Evolutionary conservation across 2,888 invertebrate species (phyloP).

Genomic region (Parnassius smintheus): DNA sequence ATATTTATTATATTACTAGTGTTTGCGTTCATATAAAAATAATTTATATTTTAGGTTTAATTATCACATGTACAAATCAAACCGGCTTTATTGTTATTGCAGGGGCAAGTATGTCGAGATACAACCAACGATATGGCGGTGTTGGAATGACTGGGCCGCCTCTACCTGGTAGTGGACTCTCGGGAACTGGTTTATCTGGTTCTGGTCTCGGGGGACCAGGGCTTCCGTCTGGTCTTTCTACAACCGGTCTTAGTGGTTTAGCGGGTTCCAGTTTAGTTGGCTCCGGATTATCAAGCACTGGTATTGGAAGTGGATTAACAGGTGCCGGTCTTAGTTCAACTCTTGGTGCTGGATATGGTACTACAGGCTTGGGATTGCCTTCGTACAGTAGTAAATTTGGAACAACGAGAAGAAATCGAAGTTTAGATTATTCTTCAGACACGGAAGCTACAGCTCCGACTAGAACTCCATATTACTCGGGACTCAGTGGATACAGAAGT

Average conservation of each 20-base stretch:
- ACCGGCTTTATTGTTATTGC: conserved; percentile 31
- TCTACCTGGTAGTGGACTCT: conserved; percentile 53
- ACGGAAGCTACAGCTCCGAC: conserved; percentile 95
- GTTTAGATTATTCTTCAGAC: conserved; percentile 96
- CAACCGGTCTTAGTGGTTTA: conserved; percentile 70
- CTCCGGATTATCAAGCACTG: conserved; percentile 63
- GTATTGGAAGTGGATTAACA: conserved; percentile 61
- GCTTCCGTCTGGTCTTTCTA: conserved; percentile 67
- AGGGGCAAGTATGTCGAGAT: conserved; percentile 82
- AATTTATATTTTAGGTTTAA: too few species aligned
- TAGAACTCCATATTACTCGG: conserved; percentile 87
- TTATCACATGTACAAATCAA: background rate
- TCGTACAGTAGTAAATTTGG: conserved; percentile 79
- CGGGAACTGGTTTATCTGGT: conserved; percentile 45
- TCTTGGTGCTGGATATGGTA: conserved; percentile 65
- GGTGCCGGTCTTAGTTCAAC: conserved; percentile 65
- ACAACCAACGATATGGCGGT: conserved; percentile 83
- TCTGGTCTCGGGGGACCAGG: conserved; percentile 56
- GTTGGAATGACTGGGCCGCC: conserved; percentile 56
- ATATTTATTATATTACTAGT: too few species aligned
- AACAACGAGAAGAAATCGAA: conserved; percentile 87
- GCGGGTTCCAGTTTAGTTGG: conserved; percentile 71
- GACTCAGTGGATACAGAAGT: conserved; percentile 72
- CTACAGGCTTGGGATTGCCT: conserved; percentile 64
- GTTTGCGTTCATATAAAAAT: too few species aligned